Evolutionary conservation across 1,140 invertebrate genomes (phyloP), one percentile per base, ranked within the genome.

Genomic region (Globodera ellingtonae): DNA sequence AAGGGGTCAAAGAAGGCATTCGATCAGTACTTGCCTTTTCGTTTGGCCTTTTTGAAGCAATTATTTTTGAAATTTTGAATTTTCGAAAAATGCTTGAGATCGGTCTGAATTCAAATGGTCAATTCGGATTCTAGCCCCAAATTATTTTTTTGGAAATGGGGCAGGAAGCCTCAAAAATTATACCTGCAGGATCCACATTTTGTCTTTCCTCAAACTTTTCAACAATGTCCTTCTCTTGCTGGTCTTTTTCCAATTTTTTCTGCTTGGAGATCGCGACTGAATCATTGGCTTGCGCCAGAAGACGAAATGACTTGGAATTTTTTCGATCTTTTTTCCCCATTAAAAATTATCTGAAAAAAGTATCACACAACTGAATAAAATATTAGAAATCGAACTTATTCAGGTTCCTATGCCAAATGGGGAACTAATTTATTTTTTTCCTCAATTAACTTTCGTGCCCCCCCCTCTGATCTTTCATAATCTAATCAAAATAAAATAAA

Each of bases 171-270:
- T 35, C 46, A 35, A 44, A 47, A 35, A 70, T 70, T 0, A 13
- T n/a, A 70, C 35, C 67, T 70, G 67, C 35, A 35, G 35, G 8
- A 10, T 35, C 35, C 13, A 44, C 46, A 5, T 44, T 47, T 35
- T 70, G 67, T 47, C 67, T 9, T 70, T 70, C n/a, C 6, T 70
- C 67, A 44, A 70, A 70, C 13, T 70, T 70, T 35, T 70, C 35
- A 70, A 35, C 6, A 10, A 70, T 6, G 21, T 70, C 67, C 24
- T 44, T 35, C 18, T 70, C 67, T 47, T 70, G 21, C 67, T 15
- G 24, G 6, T 35, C 67, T 13, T 70, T 70, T 70, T 70, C 67
- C n/a, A 70, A 47, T 18, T 70, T 70, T 18, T 44, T 70, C 18
- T 44, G 67, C 18, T 70, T 70, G 9, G 67, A 70, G 35, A 70